phyloP scores from a whole-genome alignment of 1,140 invertebrate species.

The Probaryconus sp. region DNA sequence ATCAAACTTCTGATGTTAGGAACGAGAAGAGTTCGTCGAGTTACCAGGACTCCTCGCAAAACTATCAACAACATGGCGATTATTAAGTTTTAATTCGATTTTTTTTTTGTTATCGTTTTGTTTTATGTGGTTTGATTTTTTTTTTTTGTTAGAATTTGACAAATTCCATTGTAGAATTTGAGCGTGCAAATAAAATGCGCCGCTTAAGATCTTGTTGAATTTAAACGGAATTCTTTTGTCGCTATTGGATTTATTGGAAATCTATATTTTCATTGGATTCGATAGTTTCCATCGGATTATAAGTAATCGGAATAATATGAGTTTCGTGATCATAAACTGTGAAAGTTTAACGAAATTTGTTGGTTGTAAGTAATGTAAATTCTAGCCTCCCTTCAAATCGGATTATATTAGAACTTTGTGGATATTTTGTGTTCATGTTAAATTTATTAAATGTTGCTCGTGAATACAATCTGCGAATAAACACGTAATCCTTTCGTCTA shows the following conservation, averaged over 20 bases:
- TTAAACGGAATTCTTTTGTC: conserved; percentile 19
- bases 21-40: neutral
- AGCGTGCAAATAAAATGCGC: no score
- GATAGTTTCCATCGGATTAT: conserved; percentile 47
- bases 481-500: no score
- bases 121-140: no score
- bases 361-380: conserved; percentile 48
- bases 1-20: neutral
- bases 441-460: no score
- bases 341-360: conserved; percentile 50
- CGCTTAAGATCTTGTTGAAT: no score
- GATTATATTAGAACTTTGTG: conserved; percentile 41
- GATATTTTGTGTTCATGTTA: no score
- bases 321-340: conserved; percentile 53
- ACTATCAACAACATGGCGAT: no score
- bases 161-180: no score
- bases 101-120: no score
- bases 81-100: no score
- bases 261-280: conserved; percentile 44
- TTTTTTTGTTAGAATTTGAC: no score
- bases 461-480: no score
- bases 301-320: conserved; percentile 54
- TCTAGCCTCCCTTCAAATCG: conserved; percentile 34
- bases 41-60: neutral
- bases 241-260: conserved; percentile 43